Percentiles rank a stretch among this genome's conserved stretches.
These are phyloP conservation scores for Acanthococcus lagerstroemiae DNA, from an alignment of 2,888 invertebrate species.

Conservation along the genomic window DNA sequence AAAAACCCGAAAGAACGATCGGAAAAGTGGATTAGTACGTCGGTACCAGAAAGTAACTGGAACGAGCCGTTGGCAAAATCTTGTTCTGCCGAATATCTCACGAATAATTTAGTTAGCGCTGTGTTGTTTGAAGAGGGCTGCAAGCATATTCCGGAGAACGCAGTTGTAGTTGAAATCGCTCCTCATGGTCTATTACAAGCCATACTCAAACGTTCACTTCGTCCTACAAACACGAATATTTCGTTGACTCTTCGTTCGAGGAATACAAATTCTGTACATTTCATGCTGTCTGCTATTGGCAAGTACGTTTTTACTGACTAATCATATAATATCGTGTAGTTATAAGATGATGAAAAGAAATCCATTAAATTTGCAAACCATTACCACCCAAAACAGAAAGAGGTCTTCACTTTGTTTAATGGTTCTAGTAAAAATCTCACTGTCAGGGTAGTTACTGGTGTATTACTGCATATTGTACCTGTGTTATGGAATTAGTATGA, in stretches of 20 bases:
- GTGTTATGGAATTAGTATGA: too few relatives aligned
- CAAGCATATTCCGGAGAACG: constrained; percentile 64
- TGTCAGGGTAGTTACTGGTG: too few relatives aligned
- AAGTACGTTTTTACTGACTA: constrained; percentile 46
- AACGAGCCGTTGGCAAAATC: constrained; percentile 46
- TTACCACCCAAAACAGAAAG: too few relatives aligned
- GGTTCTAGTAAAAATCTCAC: too few relatives aligned
- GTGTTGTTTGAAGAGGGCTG: constrained; percentile 71
- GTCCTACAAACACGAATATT: constrained; percentile 52
- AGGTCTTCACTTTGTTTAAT: too few relatives aligned
- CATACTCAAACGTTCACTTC: constrained; percentile 53
- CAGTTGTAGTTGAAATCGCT: constrained; percentile 76
- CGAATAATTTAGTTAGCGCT: constrained; percentile 53
- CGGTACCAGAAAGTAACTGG: constrained; percentile 52
- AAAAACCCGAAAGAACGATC: constrained; percentile 44
- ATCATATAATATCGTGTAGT: too few relatives aligned
- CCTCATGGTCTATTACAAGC: constrained; percentile 82
- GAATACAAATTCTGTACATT: constrained; percentile 44
- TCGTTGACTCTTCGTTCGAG: constrained; percentile 59
- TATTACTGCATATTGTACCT: background rate
- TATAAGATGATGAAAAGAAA: too few relatives aligned
- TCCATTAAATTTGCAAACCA: too few relatives aligned
- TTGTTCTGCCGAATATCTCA: constrained; percentile 56
- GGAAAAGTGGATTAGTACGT: constrained; percentile 54
- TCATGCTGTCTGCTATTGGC: constrained; percentile 54